Conservation (phyloP, 2,888 invertebrate species). For the Drosophila dives region DNA sequence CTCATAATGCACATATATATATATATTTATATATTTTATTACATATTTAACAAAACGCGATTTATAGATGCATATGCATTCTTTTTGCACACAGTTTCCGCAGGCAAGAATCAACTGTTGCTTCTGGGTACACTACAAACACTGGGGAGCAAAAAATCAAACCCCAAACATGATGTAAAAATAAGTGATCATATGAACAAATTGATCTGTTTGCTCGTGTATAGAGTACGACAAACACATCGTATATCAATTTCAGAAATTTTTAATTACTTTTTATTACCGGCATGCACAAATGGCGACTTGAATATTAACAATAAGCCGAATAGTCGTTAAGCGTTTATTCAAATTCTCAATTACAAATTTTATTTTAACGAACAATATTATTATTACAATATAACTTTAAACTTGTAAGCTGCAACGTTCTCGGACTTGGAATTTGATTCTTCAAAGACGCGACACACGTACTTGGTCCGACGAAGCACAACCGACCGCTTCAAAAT, state of each 20-base stretch:
- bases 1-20: background rate
- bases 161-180: constrained; percentile 21
- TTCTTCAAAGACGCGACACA: constrained; percentile 32
- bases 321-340: constrained; percentile 3
- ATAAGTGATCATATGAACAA: constrained; percentile 7
- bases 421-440: constrained; percentile 33
- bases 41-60: constrained; percentile 42
- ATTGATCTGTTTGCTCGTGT: constrained; percentile 20
- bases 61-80: constrained; percentile 44
- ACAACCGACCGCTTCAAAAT: constrained; percentile 32
- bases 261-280: constrained; percentile 27
- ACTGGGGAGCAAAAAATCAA: constrained; percentile 21
- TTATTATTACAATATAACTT: constrained; percentile 19
- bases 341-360: background rate
- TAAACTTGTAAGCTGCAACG: constrained; percentile 17
- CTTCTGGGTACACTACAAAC: constrained; percentile 42
- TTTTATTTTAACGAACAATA: constrained; percentile 9
- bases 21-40: constrained; percentile 8
- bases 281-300: constrained; percentile 26
- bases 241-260: constrained; percentile 3
- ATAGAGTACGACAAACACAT: constrained; percentile 11
- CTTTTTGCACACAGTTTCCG: constrained; percentile 24
- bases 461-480: constrained; percentile 19
- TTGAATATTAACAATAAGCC: background rate
- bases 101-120: constrained; percentile 45